Base-by-base conservation (phyloP, 1,140 invertebrate species). In the Epicauta chinensis region DNA sequence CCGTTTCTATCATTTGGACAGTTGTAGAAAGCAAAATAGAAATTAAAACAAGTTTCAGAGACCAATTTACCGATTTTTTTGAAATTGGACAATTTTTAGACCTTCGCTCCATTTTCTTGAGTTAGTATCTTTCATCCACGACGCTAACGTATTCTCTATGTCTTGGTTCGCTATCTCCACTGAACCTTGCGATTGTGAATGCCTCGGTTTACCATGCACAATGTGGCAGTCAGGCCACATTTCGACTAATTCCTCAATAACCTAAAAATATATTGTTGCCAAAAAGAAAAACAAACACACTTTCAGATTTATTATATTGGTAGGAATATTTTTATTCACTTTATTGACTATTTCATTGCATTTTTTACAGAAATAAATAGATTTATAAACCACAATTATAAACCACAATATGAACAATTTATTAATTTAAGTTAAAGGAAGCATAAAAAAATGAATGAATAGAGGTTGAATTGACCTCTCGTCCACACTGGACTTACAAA, bases 131-230 rank as follows among this genome's bases (percentile, higher is more conserved):
- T 16, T 34, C 32, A 46, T 36, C 44, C 44, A 46, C 23, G 7
- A 16, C 16, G 9, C 36, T 4, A 46, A 11, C 44, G 23, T 70
- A 49, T 68, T 68, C 56, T 72, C 55, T 16, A 73, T 64, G 41
- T 73, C 70, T 57, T 68, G 63, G 53, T 73, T 74, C 4, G 60
- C 58, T 36, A 61, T 54, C 53, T 72, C 69, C 0, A 71, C 64
- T 11, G 53, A 64, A 3, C 66, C 62, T 54, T 74, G 66, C 13
- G 47, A 65, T 50, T 67, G 68, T 16, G 48, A 57, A 51, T 64
- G 64, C 11, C 59, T 17, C 15, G 64, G 61, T 50, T 64, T 70
- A 29, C 64, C 40, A 30, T 30, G 29, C 10, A 30, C 29, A 5
- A 30, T 30, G 29, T 30, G 29, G 10, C 29, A 30, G 4, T 30